phyloP scores from a whole-genome alignment of 2,113 vertebrate genomes.

The Hippocampus abdominalis region DNA sequence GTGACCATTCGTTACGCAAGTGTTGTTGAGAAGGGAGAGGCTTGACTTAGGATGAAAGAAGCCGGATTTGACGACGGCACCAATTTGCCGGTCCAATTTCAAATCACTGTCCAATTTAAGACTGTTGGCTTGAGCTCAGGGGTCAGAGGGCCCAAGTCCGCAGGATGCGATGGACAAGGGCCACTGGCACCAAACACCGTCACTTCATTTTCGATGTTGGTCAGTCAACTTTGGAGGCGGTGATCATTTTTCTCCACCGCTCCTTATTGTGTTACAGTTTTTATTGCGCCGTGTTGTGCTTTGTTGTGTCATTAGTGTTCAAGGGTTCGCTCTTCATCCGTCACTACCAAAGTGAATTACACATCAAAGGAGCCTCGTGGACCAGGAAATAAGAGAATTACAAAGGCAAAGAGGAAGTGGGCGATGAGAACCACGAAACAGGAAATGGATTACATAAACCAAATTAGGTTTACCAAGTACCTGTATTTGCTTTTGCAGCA shows the following conservation, averaged over 20 bases:
- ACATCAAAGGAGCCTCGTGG: not conserved
- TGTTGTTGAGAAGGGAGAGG: too few species aligned
- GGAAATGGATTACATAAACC: not conserved
- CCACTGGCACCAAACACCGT: too few species aligned
- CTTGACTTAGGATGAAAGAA: too few species aligned
- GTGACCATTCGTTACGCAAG: too few species aligned
- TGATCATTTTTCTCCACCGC: not conserved
- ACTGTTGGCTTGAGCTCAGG: too few species aligned
- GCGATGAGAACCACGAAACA: not conserved
- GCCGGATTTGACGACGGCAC: too few species aligned
- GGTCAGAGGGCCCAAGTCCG: too few species aligned
- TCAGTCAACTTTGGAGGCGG: not conserved
- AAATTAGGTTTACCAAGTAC: not conserved
- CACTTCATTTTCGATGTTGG: not conserved
- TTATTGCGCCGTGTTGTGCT: not conserved
- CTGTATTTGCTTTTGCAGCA: too few species aligned
- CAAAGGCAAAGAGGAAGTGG: not conserved
- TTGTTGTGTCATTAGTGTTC: not conserved
- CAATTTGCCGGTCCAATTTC: too few species aligned
- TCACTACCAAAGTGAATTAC: conserved; percentile 5
- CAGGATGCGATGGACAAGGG: too few species aligned
- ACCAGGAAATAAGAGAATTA: not conserved
- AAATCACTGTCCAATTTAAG: too few species aligned
- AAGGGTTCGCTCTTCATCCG: not conserved
- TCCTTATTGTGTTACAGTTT: not conserved